Conservation (phyloP, 2,888 invertebrate genomes). For the Panopea generosa region DNA sequence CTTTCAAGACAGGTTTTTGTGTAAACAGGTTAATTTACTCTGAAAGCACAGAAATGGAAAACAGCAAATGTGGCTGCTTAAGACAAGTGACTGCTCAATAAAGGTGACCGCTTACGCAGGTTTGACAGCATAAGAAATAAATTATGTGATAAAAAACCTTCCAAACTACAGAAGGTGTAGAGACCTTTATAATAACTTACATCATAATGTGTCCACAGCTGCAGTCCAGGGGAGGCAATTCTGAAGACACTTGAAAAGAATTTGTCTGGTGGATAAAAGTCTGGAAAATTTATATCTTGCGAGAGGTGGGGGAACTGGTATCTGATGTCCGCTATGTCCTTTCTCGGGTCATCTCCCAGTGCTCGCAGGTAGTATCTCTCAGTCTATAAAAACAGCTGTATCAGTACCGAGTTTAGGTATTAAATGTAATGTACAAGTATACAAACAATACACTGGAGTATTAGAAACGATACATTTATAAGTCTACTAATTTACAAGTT, state of each 20-base stretch:
- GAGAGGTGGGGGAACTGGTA: conserved; percentile 86
- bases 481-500: no score
- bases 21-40: no score
- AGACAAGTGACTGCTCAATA: no score
- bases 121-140: no score
- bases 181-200: conserved; percentile 77
- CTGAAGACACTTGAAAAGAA: conserved; percentile 87
- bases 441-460: no score
- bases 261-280: conserved; percentile 83
- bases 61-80: no score
- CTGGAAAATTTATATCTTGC: conserved; percentile 85
- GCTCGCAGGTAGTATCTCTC: conserved; percentile 85
- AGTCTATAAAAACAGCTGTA: conserved; percentile 66
- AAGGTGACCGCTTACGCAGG: no score
- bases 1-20: no score
- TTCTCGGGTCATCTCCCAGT: conserved; percentile 86
- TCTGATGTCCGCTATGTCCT: conserved; percentile 86
- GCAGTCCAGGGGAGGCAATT: conserved; percentile 86
- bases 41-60: no score
- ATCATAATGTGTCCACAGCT: conserved; percentile 88
- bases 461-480: no score
- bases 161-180: no score
- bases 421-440: neutral
- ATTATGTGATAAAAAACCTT: no score
- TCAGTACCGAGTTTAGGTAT: neutral